Evolutionary conservation across 2,797 vertebrate species (phyloP).

Genomic region (Arnoldichthys spilopterus): DNA sequence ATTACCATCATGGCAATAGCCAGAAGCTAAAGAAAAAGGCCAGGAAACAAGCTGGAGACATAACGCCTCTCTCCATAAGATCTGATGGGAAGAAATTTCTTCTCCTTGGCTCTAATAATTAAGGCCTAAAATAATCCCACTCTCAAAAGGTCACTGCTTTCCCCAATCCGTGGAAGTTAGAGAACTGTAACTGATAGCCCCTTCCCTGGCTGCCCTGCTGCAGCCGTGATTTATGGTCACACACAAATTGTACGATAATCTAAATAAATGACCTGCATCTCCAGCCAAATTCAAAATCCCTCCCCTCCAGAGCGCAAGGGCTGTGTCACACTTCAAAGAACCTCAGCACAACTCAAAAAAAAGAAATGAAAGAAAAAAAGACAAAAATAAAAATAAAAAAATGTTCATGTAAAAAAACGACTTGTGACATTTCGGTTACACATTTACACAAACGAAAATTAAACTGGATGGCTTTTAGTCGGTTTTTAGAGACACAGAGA

Average conservation of each 20-base stretch:
- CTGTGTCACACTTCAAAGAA: constrained; percentile 30
- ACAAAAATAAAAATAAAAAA: neutral
- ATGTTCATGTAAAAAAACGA: neutral
- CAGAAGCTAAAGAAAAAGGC: neutral
- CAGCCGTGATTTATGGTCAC: constrained; percentile 46
- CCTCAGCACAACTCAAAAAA: constrained; percentile 24
- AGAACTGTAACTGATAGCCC: constrained; percentile 36
- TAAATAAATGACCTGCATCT: constrained; percentile 53
- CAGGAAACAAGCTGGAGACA: constrained; percentile 7
- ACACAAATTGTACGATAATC: constrained; percentile 40
- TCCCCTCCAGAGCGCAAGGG: neutral
- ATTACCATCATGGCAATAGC: neutral
- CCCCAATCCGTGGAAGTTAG: constrained; percentile 25
- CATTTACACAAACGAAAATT: constrained; percentile 38
- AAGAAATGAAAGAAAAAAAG: neutral
- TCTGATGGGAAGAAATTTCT: neutral
- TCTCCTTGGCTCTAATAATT: constrained; percentile 26
- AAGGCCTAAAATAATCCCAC: constrained; percentile 21
- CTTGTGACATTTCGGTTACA: constrained; percentile 14
- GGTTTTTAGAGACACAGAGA: constrained; percentile 74
- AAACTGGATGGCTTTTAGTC: constrained; percentile 60
- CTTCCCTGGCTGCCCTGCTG: constrained; percentile 2
- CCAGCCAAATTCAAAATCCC: constrained; percentile 15
- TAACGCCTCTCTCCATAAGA: constrained; percentile 18
- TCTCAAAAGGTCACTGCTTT: constrained; percentile 43